These are phyloP conservation scores for Acronicta psi DNA, from an alignment of 2,888 invertebrate species.

Conservation along the genomic window DNA sequence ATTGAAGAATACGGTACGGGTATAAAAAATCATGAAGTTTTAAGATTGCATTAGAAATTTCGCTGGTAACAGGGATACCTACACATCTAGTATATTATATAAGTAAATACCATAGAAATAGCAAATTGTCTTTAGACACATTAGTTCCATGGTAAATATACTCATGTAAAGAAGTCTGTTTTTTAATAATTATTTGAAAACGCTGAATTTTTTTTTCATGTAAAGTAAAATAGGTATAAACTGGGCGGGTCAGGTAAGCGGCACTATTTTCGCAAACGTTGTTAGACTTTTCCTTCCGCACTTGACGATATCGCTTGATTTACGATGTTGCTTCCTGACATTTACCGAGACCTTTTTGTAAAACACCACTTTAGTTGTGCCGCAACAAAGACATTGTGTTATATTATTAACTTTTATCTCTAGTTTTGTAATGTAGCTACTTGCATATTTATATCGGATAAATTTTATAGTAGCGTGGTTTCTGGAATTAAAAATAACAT, in stretches of 20 bases:
- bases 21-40: no score
- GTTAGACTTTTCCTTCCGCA: conserved; percentile 66
- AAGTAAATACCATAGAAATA: no score
- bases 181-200: no score
- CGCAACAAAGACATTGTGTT: conserved; percentile 38
- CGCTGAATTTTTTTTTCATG: conserved; percentile 9
- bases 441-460: neutral
- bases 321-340: conserved; percentile 71
- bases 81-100: no score
- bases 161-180: no score
- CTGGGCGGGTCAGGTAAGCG: conserved; percentile 53
- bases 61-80: no score
- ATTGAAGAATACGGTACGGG: no score
- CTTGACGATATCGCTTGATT: conserved; percentile 73
- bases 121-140: no score
- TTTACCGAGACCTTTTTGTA: conserved; percentile 65
- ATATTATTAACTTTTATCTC: conserved; percentile 37
- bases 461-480: neutral
- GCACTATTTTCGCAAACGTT: conserved; percentile 64
- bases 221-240: conserved; percentile 6
- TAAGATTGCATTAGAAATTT: no score
- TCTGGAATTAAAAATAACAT: no score
- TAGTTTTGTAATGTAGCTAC: conserved; percentile 18
- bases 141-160: no score
- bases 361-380: conserved; percentile 47